Evolutionary conservation across 1,140 invertebrate species (phyloP).

Genomic region (Achroia grisella): DNA sequence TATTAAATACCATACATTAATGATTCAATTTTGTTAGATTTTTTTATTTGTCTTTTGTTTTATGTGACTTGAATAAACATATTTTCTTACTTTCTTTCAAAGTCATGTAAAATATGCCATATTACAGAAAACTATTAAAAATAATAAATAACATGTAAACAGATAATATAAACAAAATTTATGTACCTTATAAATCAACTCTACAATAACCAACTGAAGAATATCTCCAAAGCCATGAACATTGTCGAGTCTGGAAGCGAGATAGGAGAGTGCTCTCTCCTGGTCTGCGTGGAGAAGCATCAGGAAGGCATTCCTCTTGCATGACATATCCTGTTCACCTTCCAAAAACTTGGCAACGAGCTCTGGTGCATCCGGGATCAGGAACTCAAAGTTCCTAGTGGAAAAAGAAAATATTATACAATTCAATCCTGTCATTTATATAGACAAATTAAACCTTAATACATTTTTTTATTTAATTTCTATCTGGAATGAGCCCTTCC

Average conservation of each 20-base stretch:
- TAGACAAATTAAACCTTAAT: too few species aligned
- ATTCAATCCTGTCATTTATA: too few species aligned
- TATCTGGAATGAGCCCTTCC: too few species aligned
- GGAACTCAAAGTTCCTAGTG: constrained; percentile 95
- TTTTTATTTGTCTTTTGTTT: too few species aligned
- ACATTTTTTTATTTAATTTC: too few species aligned
- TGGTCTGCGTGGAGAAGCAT: constrained; percentile 99
- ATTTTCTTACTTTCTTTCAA: too few species aligned
- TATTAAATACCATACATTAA: too few species aligned
- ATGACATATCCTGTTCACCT: constrained; percentile 98
- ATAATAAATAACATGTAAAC: too few species aligned
- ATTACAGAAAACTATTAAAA: too few species aligned
- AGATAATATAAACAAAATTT: constrained; percentile 3
- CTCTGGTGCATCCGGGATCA: constrained; percentile 99
- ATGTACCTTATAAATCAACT: constrained; percentile 99
- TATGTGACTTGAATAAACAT: too few species aligned
- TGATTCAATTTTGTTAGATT: too few species aligned
- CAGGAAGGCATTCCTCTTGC: constrained; percentile 98
- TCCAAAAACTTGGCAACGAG: constrained; percentile 96
- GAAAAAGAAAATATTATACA: constrained; percentile 11
- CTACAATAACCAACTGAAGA: constrained; percentile 98
- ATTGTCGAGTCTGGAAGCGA: constrained; percentile 95
- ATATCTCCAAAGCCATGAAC: constrained; percentile 98
- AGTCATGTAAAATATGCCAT: too few species aligned
- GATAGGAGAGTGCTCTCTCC: constrained; percentile 92